Base-by-base conservation (phyloP, 2,113 vertebrate genomes). In the Ibidorhyncha struthersii region DNA sequence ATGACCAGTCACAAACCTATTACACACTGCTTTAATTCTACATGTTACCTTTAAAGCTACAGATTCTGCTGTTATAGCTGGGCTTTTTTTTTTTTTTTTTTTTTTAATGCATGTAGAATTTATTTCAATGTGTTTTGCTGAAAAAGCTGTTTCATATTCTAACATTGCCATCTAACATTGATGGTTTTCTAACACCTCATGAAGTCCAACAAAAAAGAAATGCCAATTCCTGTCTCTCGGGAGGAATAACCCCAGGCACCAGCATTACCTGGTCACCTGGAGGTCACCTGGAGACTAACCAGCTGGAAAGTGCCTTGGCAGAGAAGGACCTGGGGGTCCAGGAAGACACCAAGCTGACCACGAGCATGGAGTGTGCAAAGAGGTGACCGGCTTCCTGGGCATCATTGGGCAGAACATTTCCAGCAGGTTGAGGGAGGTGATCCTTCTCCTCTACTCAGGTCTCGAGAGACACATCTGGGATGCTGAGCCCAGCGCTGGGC, bases 341-440 rank as follows among this genome's bases (percentile, higher is more conserved):
- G 45, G 14, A 36, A 8, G 15, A 72, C 27, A 40, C 6, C 21
- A 82, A 41, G 16, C 3, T 43, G 34, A 43, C 13, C 21, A 26
- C 36, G 7, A 77, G 9, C 0, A 1, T 73, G 40, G 32, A 71
- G 81, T 14, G 15, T 30, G 11, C n/a, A 71, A 71, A 78, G 50
- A 2, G 1, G 4, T 6, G 34, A 59, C 12, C 1, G 0, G 0
- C 8, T 2, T 91, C 5, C 32, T 61, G 29, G 7, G 21, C 2
- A 71, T 15, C 38, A 27, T 2, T 15, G 69, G 14, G 43, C 8
- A 50, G 10, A 84, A 2, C 5, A n/a, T 9, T 65, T 8, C 12
- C 23, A 25, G 12, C 6, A 32, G 4, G 5, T 4, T 55, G 29
- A 72, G 5, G 14, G 17, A 55, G 6, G 16, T 29, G 22, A 45